These are phyloP conservation scores for Hoplostethus atlanticus DNA, from an alignment of 2,797 vertebrate genomes.

Conservation along the genomic window DNA sequence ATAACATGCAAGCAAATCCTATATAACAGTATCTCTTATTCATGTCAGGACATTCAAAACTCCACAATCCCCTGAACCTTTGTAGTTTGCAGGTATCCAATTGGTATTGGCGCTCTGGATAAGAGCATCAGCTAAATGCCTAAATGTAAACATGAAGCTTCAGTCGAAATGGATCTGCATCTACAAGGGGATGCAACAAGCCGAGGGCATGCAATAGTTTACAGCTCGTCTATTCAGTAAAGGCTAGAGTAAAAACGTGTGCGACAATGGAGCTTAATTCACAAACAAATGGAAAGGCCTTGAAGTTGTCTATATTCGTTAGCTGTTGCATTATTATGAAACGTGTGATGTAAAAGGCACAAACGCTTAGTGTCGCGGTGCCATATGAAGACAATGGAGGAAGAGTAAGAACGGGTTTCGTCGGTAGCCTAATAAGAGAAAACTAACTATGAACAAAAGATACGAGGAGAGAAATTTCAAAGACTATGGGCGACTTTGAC, in stretches of 20 bases:
- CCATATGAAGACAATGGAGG: conserved; percentile 71
- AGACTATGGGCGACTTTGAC: not conserved
- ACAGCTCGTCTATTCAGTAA: not conserved
- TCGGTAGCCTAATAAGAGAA: conserved; percentile 26
- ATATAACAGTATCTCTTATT: not conserved
- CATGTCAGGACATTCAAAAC: not conserved
- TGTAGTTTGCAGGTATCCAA: not conserved
- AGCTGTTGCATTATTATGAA: not conserved
- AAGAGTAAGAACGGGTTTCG: conserved; percentile 43
- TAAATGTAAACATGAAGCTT: too few relatives aligned
- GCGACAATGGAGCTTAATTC: not conserved
- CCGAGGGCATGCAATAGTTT: not conserved
- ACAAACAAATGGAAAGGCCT: not conserved
- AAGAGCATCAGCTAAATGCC: too few relatives aligned
- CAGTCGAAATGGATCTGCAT: not conserved
- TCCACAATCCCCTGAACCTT: not conserved
- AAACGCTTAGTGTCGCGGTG: conserved; percentile 33
- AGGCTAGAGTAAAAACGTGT: not conserved
- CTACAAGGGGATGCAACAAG: conserved; percentile 3
- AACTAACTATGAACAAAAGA: conserved; percentile 22
- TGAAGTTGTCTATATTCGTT: not conserved
- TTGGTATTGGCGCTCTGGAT: not conserved
- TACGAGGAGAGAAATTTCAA: not conserved
- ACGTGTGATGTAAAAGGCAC: conserved; percentile 43
- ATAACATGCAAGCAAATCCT: not conserved